These are phyloP conservation scores for Argopecten irradians DNA, from an alignment of 1,140 invertebrate species.

Conservation along the genomic window DNA sequence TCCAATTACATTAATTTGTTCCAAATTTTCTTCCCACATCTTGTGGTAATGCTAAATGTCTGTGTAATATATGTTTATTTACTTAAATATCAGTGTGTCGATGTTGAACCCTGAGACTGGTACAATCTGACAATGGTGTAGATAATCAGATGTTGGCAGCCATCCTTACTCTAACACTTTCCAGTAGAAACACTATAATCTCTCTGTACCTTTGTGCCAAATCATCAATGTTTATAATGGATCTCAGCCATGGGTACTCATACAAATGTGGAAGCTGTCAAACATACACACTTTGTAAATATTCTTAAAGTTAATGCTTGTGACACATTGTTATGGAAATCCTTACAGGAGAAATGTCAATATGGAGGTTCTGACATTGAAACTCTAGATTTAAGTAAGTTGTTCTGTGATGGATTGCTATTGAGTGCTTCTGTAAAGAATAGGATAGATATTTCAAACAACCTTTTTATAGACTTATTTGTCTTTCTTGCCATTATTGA, in stretches of 20 bases:
- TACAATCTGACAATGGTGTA: neutral
- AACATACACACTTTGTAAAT: neutral
- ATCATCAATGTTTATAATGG: neutral
- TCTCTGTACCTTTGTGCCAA: slow-evolving; percentile 1
- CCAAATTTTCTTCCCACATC: slow-evolving; percentile 21
- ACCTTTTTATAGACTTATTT: too few relatives aligned
- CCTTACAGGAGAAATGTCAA: neutral
- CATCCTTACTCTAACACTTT: neutral
- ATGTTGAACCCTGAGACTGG: neutral
- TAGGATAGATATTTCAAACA: too few relatives aligned
- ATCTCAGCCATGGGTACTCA: neutral
- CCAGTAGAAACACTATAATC: neutral
- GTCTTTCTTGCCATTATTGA: too few relatives aligned
- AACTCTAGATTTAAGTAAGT: too few relatives aligned
- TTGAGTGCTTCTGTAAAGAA: too few relatives aligned
- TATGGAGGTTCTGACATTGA: neutral
- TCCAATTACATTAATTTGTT: slow-evolving; percentile 2
- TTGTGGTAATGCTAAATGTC: neutral
- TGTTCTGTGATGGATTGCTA: too few relatives aligned
- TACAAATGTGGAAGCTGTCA: neutral
- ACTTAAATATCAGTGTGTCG: neutral
- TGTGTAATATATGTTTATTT: neutral
- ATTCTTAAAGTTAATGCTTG: neutral
- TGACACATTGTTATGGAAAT: neutral
- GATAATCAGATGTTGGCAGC: neutral